Conservation (phyloP, 2,797 vertebrate species). For the Mus minutoides region DNA sequence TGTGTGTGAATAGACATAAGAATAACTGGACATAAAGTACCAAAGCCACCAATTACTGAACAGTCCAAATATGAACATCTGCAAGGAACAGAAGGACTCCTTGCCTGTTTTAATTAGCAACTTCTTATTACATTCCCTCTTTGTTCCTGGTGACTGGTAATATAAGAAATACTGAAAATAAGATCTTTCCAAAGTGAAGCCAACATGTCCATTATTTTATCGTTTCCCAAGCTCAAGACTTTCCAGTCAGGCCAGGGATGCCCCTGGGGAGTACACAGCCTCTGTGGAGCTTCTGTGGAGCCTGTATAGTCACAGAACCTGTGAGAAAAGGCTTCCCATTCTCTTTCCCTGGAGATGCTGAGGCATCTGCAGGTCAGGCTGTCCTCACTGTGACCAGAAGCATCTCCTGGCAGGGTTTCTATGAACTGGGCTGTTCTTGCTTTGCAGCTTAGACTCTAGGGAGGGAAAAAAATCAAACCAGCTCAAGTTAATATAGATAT, state of each 20-base stretch:
- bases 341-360: not conserved
- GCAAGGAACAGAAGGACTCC: not conserved
- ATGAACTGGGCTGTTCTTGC: not conserved
- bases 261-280: not conserved
- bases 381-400: not conserved
- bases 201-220: not conserved
- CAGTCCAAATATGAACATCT: not conserved
- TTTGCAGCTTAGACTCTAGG: not conserved
- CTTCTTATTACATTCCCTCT: not conserved
- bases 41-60: not conserved
- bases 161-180: not conserved
- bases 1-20: not conserved
- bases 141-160: not conserved
- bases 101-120: not conserved
- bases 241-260: not conserved
- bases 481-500: not conserved
- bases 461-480: not conserved
- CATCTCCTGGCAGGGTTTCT: not conserved
- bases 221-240: not conserved
- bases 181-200: conserved; percentile 16
- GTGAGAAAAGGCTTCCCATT: not conserved
- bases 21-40: not conserved
- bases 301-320: not conserved
- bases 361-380: not conserved
- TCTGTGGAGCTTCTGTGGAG: not conserved